Evolutionary conservation across 2,888 invertebrate genomes (phyloP), one percentile per base, ranked within the genome.

Genomic region (Campoletis raptor): DNA sequence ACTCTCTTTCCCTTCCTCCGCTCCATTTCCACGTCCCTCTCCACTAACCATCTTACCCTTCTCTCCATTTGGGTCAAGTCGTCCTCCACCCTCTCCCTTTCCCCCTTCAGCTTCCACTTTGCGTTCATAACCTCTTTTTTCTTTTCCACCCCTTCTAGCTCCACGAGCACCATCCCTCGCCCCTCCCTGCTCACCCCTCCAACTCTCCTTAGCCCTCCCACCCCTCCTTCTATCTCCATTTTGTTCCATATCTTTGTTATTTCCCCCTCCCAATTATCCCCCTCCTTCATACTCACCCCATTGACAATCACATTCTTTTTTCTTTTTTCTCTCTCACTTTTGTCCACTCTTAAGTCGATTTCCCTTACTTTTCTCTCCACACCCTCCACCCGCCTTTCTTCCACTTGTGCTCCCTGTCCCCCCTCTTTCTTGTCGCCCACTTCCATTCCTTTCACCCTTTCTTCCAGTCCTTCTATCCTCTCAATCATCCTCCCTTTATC

Each of bases 291-390:
- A 1, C 52, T 54, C 42, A 42, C 42, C 54, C 21, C 42, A 10
- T 42, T 42, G 10, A 42, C 42, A 9, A 42, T 9, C 42, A 42
- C 42, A 42, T 42, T 42, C 12, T 48, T 48, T 24, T 40, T 48
- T 18, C 18, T 48, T 48, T 48, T 48, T 4, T 48, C 48, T 48
- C 45, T 30, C 18, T 48, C 9, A 30, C 18, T 3, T n/a, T 6
- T 24, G 1, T 70, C 76, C 40, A 10, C 57, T 10, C 70, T 42
- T 61, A 86, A 72, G 79, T 85, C 78, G 79, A 85, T 57, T 36
- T 21, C n/a, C 77, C 18, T 77, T 45, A 0, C 70, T 61, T n/a
- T 61, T n/a, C 24, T 69, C 57, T 42, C 69, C 45, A 61, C 66
- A 12, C 42, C 66, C 48, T 57, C 77, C 48, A 48, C 18, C 18